These are phyloP conservation scores for Phymorhynchus buccinoides DNA, from an alignment of 1,140 invertebrate genomes.

Conservation along the genomic window DNA sequence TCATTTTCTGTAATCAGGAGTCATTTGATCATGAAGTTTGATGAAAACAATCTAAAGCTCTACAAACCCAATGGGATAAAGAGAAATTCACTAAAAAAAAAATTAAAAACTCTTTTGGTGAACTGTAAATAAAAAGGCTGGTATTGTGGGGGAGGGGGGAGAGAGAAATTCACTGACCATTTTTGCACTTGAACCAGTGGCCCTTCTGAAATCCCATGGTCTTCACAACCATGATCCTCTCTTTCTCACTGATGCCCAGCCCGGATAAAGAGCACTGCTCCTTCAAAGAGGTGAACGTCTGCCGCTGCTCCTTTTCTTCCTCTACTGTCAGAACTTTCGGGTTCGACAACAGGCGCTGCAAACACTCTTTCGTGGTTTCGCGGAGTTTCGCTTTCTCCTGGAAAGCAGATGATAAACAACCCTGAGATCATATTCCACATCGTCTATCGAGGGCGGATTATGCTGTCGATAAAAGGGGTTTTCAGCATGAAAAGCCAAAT, in stretches of 20 bases:
- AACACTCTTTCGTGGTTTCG: not conserved
- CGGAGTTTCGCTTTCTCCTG: not conserved
- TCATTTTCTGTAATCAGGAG: no score
- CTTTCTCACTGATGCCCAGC: conserved; percentile 74
- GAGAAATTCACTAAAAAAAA: no score
- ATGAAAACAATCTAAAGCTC: no score
- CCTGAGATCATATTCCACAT: no score
- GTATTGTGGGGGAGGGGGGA: not conserved
- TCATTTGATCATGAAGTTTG: no score
- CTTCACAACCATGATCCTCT: conserved; percentile 77
- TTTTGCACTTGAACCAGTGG: conserved; percentile 84
- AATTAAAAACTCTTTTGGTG: not conserved
- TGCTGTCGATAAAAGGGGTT: no score
- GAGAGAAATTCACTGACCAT: conserved; percentile 67
- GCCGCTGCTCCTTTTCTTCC: not conserved
- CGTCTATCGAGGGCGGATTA: no score
- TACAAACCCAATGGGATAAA: no score
- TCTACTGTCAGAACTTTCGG: not conserved
- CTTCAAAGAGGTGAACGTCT: not conserved
- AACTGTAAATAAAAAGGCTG: no score
- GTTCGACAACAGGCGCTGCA: not conserved
- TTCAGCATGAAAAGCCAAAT: no score
- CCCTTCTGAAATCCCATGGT: conserved; percentile 79
- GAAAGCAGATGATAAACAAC: conserved; percentile 41
- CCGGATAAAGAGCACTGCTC: conserved; percentile 45